Base-by-base conservation (phyloP, 23 tunicate genomes). In the Aplidium turbinatum region DNA sequence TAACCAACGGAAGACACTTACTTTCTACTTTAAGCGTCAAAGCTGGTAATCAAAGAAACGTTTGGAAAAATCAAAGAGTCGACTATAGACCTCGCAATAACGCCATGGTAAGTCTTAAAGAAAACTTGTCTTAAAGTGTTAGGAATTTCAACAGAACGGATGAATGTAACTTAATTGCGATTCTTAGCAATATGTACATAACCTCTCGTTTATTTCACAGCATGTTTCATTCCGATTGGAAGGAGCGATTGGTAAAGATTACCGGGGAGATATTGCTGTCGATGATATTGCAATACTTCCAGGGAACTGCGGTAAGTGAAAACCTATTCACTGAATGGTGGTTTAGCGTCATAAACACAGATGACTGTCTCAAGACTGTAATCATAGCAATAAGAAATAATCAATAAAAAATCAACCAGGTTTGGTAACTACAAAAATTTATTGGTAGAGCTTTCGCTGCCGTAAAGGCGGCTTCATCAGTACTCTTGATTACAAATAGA, bases 241-340 rank as follows among this genome's bases (percentile, higher is more conserved):
- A 35, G 97, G 82, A 25, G 72, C 50, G 32, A 79, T 79, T 9
- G 97, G 97, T 33, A 57, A 56, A 21, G 86, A 79, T 73, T 91
- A 72, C 68, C 72, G 58, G 28, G 71, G 91, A 16, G 97, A 91
- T 68, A 84, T 91, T 47, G 97, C 97, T 16, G 56, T 91, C 58
- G 97, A 91, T 35, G 97, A 91, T 36, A 33, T 84, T 22, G 45
- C 76, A 1, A 68, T 91, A 3, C 30, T 75, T 6, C 97, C 97
- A 4, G 97, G 97, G 29, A 31, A 35, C 40, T 91, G 97, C 79
- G 75, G 97, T 90, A 83, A 83, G 90, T 69, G 24, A 32, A 31
- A 5, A n/a, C 22, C 0, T 11, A 20, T 66, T 62, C 69, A 25
- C 4, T 62, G 7, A 9, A 9, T 11, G 11, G 11, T 42, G 50